Base-by-base conservation (phyloP, 2,113 vertebrate genomes). In the Elgaria multicarinata region DNA sequence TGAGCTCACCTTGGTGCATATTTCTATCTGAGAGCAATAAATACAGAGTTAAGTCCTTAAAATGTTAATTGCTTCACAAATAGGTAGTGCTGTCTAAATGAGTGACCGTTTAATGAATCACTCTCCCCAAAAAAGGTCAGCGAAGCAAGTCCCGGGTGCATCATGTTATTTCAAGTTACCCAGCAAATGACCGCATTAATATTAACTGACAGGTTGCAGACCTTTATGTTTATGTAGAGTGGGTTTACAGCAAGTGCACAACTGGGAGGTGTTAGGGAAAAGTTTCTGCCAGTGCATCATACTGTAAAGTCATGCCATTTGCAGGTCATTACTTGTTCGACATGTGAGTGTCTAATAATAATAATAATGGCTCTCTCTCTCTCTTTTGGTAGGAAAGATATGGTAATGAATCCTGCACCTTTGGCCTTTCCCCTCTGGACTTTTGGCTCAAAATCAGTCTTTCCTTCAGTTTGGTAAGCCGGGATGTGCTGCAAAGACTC, bases 121-220 rank as follows among this genome's bases (percentile, higher is more conserved):
- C 93, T 93, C 95, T 85, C 88, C 95, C 94, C 90, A 0, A 93
- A 95, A 94, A 92, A 91, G 94, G 96, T 97, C 97, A 95, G 50
- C 89, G 87, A 96, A 96, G 94, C 93, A 96, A 93, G 90, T 96
- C 95, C 92, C 94, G 89, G 90, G 94, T 92, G 94, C 93, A 94
- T 93, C 95, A 95, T 96, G 94, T 96, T 97, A 96, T 97, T 97
- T 96, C 94, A 97, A 96, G 92, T 94, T 94, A 90, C 90, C 77
- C 90, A 86, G 90, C 92, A 97, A 97, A 97, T 92, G 93, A 96
- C 93, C 93, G 94, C 91, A 96, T 97, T 96, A 95, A 97, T 97
- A 97, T 97, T 97, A 97, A 95, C 94, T 96, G 95, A 94, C 94
- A 97, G 96, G 96, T 97, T 96, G 94, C 94, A 97, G 90, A 96